A percentile compares a stretch with the other conserved stretches of the same genome.
Evolutionary conservation across 37 sponge, comb jelly and placozoan genomes (phyloP).

Genomic region (Mnemiopsis leidyi): DNA sequence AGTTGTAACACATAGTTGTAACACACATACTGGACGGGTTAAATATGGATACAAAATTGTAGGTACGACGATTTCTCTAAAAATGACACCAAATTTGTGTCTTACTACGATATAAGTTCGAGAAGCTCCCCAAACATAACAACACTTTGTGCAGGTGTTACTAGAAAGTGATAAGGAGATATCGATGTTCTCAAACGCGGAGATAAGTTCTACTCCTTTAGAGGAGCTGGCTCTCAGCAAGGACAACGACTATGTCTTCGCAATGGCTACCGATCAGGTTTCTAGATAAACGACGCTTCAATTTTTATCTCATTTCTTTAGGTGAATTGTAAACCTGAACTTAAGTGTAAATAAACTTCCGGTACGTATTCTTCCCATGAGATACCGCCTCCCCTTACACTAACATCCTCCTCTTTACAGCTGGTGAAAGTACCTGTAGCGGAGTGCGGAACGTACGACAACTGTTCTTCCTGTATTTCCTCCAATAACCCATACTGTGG

Average conservation of each 20-base stretch:
- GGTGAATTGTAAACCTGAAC: neutral
- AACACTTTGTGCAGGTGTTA: slow-evolving; percentile 14
- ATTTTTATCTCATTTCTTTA: neutral
- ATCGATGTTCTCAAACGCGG: slow-evolving; percentile 38
- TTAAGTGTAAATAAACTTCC: neutral
- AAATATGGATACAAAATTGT: no score
- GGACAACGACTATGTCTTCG: neutral
- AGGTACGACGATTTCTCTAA: no score
- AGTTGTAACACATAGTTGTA: no score
- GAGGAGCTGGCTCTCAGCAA: slow-evolving; percentile 51
- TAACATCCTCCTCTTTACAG: slow-evolving; percentile 59
- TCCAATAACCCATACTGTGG: slow-evolving; percentile 83
- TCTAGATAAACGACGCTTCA: neutral
- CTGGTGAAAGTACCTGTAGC: slow-evolving; percentile 73
- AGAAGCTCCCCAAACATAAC: no score
- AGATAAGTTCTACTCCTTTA: slow-evolving; percentile 29
- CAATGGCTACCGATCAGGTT: slow-evolving; percentile 41
- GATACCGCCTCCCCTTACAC: neutral
- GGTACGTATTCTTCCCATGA: neutral
- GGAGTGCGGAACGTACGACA: slow-evolving; percentile 70
- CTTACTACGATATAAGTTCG: no score
- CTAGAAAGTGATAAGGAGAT: slow-evolving; percentile 64
- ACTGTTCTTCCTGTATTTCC: slow-evolving; percentile 73
- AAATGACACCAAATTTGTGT: no score
- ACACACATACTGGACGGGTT: no score